These are phyloP conservation scores for Tipula helvola DNA, from an alignment of 2,888 invertebrate species.

Conservation along the genomic window DNA sequence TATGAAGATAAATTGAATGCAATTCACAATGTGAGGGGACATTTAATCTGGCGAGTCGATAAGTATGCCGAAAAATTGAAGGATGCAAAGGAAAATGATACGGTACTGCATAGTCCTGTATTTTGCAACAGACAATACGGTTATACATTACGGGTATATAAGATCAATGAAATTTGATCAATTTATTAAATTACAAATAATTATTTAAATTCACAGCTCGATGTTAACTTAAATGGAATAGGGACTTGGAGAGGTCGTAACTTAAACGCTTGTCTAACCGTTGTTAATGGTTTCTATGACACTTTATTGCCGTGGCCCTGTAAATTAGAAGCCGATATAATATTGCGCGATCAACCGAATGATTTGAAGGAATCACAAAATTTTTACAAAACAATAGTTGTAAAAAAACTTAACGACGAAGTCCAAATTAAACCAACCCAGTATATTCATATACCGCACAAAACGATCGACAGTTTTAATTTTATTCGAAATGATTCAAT, in stretches of 20 bases:
- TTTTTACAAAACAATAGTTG: slow-evolving; percentile 49
- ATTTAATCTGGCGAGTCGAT: slow-evolving; percentile 58
- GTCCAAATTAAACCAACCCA: slow-evolving; percentile 26
- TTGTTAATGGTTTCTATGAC: slow-evolving; percentile 59
- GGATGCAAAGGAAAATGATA: slow-evolving; percentile 51
- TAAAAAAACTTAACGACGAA: slow-evolving; percentile 38
- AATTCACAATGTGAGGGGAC: slow-evolving; percentile 36
- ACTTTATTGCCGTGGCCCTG: slow-evolving; percentile 61
- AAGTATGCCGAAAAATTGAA: slow-evolving; percentile 51
- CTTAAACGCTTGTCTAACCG: slow-evolving; percentile 52
- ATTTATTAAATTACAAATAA: neutral
- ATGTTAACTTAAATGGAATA: slow-evolving; percentile 57
- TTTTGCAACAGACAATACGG: slow-evolving; percentile 60
- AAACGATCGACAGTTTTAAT: slow-evolving; percentile 26
- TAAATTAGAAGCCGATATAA: slow-evolving; percentile 48
- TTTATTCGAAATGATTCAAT: slow-evolving; percentile 32
- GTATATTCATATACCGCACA: slow-evolving; percentile 34
- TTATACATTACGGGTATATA: slow-evolving; percentile 56
- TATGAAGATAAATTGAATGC: slow-evolving; percentile 29
- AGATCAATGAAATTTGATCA: neutral
- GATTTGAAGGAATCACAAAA: slow-evolving; percentile 44
- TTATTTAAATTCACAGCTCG: slow-evolving; percentile 37
- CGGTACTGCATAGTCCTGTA: slow-evolving; percentile 50
- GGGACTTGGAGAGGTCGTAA: slow-evolving; percentile 67
- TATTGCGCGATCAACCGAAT: slow-evolving; percentile 48